Percentiles rank a stretch among this genome's conserved stretches.
Evolutionary conservation across 2,113 vertebrate genomes (phyloP).

Genomic region (Anguilla rostrata): DNA sequence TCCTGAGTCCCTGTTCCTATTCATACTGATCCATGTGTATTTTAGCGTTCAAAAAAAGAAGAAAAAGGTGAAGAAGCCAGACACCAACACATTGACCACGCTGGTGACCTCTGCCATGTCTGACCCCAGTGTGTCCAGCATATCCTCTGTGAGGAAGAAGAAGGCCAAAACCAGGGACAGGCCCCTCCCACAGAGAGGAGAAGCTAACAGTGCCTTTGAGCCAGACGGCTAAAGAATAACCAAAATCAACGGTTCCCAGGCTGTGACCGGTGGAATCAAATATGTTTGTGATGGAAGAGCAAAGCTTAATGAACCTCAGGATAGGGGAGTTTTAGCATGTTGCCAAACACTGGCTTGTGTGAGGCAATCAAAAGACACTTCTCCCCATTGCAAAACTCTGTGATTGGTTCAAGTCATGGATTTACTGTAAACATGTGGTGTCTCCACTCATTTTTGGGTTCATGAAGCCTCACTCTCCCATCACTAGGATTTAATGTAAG

Average conservation of each 20-base stretch:
- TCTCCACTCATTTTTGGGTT: background rate
- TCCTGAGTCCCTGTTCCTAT: no score
- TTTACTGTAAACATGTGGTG: background rate
- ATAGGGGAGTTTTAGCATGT: background rate
- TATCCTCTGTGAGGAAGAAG: slow-evolving; percentile 56
- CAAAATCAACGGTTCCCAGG: background rate
- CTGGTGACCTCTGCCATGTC: slow-evolving; percentile 38
- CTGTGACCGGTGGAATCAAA: background rate
- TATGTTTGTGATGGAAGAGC: background rate
- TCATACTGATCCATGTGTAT: slow-evolving; percentile 30
- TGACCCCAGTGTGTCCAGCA: slow-evolving; percentile 55
- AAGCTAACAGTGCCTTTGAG: slow-evolving; percentile 69
- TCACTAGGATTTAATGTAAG: background rate
- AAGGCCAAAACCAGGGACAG: slow-evolving; percentile 57
- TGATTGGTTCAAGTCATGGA: background rate
- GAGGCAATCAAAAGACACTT: background rate
- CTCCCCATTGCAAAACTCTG: background rate
- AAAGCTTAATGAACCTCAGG: background rate
- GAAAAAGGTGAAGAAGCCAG: slow-evolving; percentile 66
- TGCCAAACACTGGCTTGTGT: background rate
- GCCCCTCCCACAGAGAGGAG: slow-evolving; percentile 64
- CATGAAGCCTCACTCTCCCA: background rate
- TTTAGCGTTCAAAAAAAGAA: slow-evolving; percentile 72
- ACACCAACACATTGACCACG: slow-evolving; percentile 46
- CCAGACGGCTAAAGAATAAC: slow-evolving; percentile 42